Conservation (phyloP, 2,797 vertebrate species). For the Urocyon cinereoargenteus region DNA sequence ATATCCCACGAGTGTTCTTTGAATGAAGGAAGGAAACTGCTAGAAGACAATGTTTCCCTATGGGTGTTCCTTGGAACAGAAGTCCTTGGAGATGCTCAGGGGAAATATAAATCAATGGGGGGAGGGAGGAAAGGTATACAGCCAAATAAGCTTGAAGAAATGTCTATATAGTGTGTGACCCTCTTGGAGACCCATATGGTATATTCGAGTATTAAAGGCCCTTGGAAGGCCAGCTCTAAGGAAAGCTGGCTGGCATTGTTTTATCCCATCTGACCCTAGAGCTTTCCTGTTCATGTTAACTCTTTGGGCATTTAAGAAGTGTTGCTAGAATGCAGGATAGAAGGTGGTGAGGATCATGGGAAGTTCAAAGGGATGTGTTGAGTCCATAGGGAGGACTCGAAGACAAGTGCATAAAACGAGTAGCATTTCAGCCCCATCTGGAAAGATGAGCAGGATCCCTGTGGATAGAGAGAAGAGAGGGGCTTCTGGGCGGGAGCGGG, state of each 20-base stretch:
- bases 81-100: not conserved
- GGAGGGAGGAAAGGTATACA: not conserved
- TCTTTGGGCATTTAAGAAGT: not conserved
- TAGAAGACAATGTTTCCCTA: not conserved
- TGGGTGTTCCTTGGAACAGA: not conserved
- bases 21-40: not conserved
- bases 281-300: not conserved
- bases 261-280: not conserved
- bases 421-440: not conserved
- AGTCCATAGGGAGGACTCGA: not conserved
- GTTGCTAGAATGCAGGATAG: not conserved
- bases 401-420: not conserved
- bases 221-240: not conserved
- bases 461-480: rapidly evolving
- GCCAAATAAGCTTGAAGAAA: not conserved
- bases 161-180: rapidly evolving
- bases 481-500: not conserved
- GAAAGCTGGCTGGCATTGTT: not conserved
- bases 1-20: not conserved
- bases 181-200: not conserved
- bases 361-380: not conserved
- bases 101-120: not conserved
- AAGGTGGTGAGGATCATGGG: not conserved
- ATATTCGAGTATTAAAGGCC: not conserved
- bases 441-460: not conserved